Percentiles rank a stretch among this genome's conserved stretches.
These are phyloP conservation scores for Idaea straminata DNA, from an alignment of 2,888 invertebrate species.

Conservation along the genomic window DNA sequence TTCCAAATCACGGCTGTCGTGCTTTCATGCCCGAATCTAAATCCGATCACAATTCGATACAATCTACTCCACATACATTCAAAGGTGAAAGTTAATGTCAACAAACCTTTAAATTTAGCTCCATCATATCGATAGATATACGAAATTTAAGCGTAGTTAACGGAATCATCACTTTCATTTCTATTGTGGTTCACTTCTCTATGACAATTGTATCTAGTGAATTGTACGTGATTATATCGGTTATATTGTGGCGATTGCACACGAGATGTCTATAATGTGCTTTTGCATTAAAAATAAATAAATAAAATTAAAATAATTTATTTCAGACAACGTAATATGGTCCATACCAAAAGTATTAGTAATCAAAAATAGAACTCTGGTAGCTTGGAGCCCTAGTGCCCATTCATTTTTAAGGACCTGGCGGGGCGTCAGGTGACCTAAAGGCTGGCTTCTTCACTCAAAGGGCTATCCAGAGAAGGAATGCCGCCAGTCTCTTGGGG, in stretches of 20 bases:
- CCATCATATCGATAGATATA: conserved; percentile 26
- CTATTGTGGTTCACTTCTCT: conserved; percentile 50
- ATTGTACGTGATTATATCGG: neutral
- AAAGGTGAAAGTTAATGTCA: conserved; percentile 1
- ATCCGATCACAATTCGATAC: neutral
- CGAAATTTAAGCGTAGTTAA: conserved; percentile 63
- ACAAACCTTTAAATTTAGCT: neutral
- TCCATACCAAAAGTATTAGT: too few species aligned
- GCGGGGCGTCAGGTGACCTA: too few species aligned
- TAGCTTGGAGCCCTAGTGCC: too few species aligned
- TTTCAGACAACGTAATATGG: too few species aligned
- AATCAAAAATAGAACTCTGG: too few species aligned
- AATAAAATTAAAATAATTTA: too few species aligned
- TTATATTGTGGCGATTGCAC: neutral
- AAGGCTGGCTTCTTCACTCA: too few species aligned
- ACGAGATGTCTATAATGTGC: neutral
- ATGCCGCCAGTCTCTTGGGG: too few species aligned
- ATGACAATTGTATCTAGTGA: neutral
- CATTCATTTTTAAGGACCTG: too few species aligned
- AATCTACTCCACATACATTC: neutral
- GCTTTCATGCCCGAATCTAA: neutral
- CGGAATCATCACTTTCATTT: conserved; percentile 68
- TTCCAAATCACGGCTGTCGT: too few species aligned
- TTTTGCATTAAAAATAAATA: neutral
- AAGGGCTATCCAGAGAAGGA: too few species aligned